Evolutionary conservation across 2,113 vertebrate genomes (phyloP), one percentile per base, ranked within the genome.

Genomic region (Corvus hawaiiensis): DNA sequence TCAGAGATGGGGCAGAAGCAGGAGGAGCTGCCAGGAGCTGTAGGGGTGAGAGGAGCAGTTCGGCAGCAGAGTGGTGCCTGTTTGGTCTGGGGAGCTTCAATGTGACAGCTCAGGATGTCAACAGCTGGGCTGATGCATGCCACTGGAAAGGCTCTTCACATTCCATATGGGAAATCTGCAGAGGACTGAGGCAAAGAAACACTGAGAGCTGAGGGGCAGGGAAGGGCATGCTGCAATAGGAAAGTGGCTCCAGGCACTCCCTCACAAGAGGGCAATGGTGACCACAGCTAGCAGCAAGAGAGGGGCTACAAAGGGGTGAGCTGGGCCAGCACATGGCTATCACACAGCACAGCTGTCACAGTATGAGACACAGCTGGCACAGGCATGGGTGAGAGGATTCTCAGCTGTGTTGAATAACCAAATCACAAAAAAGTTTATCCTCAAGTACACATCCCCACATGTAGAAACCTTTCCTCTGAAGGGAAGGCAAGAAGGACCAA

Each of bases 211-310:
- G 14, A 35, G 32, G 43, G 32, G 37, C 22, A 58, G 17, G 19
- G n/a, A 71, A 79, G n/a, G 20, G 13, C 30, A 20, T 13, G 24
- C 20, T 35, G 66, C 41, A 48, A 12, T 4, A 6, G 49, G 24
- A 43, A 80, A 49, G 67, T 7, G 18, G 43, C 27, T 74, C 43
- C 6, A 11, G 58, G 24, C 28, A 19, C n/a, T n/a, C 56, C 28
- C 3, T 46, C 17, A 13, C 0, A 0, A 73, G 35, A 56, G 26
- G 32, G 43, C 7, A 17, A 22, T 3, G 32, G 51, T 22, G 43
- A 35, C 26, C 10, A 14, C 43, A 35, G 51, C 12, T 67, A 49
- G 51, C 35, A 56, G 6, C 3, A 49, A 32, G 21, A 49, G 17
- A 72, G 21, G 67, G 58, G 17, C 51, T 73, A 73, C 21, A 18